Evolutionary conservation across 2,113 vertebrate species (phyloP).

Genomic region (Petromus typicus): DNA sequence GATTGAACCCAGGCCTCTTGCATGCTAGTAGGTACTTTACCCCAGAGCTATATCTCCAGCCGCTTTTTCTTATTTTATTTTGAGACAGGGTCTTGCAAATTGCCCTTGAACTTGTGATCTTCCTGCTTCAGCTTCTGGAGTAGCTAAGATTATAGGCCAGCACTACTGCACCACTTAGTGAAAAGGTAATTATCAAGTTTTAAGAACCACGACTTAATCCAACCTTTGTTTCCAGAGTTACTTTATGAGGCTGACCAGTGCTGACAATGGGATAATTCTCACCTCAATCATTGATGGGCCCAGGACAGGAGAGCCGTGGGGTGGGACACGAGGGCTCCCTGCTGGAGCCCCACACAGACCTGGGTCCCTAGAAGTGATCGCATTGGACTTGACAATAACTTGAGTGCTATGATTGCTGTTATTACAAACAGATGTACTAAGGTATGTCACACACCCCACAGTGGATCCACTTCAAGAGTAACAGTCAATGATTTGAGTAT

Average conservation of each 20-base stretch:
- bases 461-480: neutral
- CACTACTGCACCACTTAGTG: neutral
- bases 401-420: neutral
- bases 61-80: neutral
- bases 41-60: neutral
- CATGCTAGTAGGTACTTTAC: neutral
- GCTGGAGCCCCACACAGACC: neutral
- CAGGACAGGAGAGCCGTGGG: too few relatives aligned
- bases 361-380: neutral
- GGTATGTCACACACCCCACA: neutral
- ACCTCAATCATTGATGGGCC: neutral
- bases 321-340: neutral
- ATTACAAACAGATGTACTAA: neutral
- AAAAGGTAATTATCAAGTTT: neutral
- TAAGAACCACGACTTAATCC: neutral
- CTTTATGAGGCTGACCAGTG: neutral
- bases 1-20: neutral
- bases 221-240: neutral
- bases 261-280: neutral
- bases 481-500: neutral
- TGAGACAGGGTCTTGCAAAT: neutral
- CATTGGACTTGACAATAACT: neutral
- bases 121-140: neutral
- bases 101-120: neutral
- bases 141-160: neutral